Percentiles rank a stretch among this genome's conserved stretches.
phyloP scores from a whole-genome alignment of 1,140 invertebrate species.

The Oreohelix idahoensis region DNA sequence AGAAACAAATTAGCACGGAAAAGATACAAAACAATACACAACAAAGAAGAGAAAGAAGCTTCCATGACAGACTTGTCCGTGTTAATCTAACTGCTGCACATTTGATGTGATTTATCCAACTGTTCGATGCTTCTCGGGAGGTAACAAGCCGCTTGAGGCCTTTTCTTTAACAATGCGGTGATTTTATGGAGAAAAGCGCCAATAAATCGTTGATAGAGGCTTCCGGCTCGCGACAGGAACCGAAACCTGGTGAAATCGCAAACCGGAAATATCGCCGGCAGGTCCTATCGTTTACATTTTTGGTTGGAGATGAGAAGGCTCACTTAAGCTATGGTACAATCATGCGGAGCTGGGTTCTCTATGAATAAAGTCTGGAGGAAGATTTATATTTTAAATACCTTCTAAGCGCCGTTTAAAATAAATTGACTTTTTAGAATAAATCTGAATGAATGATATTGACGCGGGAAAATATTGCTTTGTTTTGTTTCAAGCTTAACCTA shows the following conservation, averaged over 20 bases:
- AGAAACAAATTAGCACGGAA: too few relatives aligned
- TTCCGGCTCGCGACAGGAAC: slow-evolving; percentile 11
- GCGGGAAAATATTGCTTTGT: too few relatives aligned
- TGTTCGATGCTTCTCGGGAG: too few relatives aligned
- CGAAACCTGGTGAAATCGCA: slow-evolving; percentile 12
- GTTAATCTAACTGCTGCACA: too few relatives aligned
- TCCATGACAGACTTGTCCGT: too few relatives aligned
- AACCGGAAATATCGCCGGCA: slow-evolving; percentile 9
- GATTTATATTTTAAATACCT: not conserved
- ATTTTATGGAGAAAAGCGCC: slow-evolving; percentile 1
- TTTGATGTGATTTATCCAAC: too few relatives aligned
- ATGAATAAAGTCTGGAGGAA: not conserved
- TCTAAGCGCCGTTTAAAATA: not conserved
- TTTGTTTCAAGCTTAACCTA: too few relatives aligned
- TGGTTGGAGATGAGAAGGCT: not conserved
- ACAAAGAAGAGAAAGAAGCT: too few relatives aligned
- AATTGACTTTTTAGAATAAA: not conserved
- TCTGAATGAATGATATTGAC: too few relatives aligned
- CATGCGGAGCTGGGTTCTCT: not conserved
- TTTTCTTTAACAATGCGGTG: not conserved
- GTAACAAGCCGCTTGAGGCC: not conserved
- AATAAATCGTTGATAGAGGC: slow-evolving; percentile 6
- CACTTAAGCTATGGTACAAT: not conserved
- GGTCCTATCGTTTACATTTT: slow-evolving; percentile 7
- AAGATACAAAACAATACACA: too few relatives aligned